Percentiles rank a stretch among this genome's conserved stretches.
These are phyloP conservation scores for Enteromius viviparus DNA, from an alignment of 2,797 vertebrate species.

Conservation along the genomic window DNA sequence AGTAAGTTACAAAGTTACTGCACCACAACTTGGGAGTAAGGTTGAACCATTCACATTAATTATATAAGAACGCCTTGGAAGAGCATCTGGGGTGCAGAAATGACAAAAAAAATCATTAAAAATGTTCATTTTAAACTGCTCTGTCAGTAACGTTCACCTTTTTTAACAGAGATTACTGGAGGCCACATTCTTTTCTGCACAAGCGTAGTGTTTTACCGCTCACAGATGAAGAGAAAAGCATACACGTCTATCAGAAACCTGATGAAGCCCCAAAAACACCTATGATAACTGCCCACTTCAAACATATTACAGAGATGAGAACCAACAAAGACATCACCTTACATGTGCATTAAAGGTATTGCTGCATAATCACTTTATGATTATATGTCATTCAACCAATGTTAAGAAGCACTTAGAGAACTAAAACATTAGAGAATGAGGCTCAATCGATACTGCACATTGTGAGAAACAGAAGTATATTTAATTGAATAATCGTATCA, in stretches of 20 bases:
- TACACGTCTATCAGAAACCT: background rate
- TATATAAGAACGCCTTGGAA: background rate
- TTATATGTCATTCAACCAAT: background rate
- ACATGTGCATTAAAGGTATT: constrained; percentile 34
- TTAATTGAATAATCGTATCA: background rate
- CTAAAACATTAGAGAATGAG: background rate
- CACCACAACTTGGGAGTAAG: background rate
- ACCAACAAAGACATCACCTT: constrained; percentile 45
- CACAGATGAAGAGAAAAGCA: constrained; percentile 56
- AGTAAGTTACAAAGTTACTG: background rate
- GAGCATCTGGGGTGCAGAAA: background rate
- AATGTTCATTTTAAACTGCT: background rate
- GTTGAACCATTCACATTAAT: background rate
- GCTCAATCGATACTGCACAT: background rate
- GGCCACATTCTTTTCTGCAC: constrained; percentile 58
- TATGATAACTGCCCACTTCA: background rate
- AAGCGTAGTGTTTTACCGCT: constrained; percentile 59
- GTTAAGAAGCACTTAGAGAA: constrained; percentile 33
- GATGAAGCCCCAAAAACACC: background rate
- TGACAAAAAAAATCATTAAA: too few species aligned
- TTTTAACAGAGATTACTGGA: constrained; percentile 62
- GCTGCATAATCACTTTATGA: background rate
- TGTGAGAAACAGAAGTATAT: background rate
- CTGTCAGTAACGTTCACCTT: background rate
- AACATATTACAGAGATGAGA: constrained; percentile 36